A percentile compares a stretch with the other conserved stretches of the same genome.
Evolutionary conservation across 2,797 vertebrate species (phyloP).

Genomic region (Pseudochromis fuscus): DNA sequence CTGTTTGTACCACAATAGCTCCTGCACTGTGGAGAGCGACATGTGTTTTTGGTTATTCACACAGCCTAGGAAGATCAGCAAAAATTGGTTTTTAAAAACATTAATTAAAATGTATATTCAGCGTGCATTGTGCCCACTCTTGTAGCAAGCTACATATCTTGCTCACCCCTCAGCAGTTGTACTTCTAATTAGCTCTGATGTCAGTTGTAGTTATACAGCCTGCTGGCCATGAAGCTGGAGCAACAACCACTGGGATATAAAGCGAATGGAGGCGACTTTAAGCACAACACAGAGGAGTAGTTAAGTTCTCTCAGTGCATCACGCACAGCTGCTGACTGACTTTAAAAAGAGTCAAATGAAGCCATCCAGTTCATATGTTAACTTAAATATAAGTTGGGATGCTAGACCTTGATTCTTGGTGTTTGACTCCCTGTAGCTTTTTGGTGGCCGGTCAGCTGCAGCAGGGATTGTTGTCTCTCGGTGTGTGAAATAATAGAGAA

Average conservation of each 20-base stretch:
- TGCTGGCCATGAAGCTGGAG: slow-evolving; percentile 26
- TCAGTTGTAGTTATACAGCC: slow-evolving; percentile 49
- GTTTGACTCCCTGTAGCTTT: not conserved
- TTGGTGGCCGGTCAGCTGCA: not conserved
- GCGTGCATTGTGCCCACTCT: slow-evolving; percentile 12
- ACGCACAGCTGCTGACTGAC: slow-evolving; percentile 23
- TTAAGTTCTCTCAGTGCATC: slow-evolving; percentile 9
- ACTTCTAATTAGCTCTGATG: slow-evolving; percentile 56
- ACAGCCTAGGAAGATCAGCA: slow-evolving; percentile 17
- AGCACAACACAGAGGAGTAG: slow-evolving; percentile 14
- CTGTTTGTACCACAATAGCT: slow-evolving; percentile 31
- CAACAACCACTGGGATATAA: slow-evolving; percentile 35
- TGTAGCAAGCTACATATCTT: slow-evolving; percentile 13
- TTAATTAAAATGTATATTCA: slow-evolving; percentile 20
- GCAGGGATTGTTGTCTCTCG: not conserved
- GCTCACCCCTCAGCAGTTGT: slow-evolving; percentile 35
- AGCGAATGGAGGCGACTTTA: slow-evolving; percentile 28
- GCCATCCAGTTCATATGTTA: slow-evolving; percentile 9
- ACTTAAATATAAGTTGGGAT: not conserved
- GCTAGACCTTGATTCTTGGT: not conserved
- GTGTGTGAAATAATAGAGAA: not conserved
- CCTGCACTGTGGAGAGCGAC: not conserved
- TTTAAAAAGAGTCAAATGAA: slow-evolving; percentile 2
- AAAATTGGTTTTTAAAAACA: slow-evolving; percentile 9
- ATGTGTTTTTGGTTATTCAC: slow-evolving; percentile 21